These are phyloP conservation scores for Polymixis lichenea DNA, from an alignment of 2,888 invertebrate genomes.

Conservation along the genomic window DNA sequence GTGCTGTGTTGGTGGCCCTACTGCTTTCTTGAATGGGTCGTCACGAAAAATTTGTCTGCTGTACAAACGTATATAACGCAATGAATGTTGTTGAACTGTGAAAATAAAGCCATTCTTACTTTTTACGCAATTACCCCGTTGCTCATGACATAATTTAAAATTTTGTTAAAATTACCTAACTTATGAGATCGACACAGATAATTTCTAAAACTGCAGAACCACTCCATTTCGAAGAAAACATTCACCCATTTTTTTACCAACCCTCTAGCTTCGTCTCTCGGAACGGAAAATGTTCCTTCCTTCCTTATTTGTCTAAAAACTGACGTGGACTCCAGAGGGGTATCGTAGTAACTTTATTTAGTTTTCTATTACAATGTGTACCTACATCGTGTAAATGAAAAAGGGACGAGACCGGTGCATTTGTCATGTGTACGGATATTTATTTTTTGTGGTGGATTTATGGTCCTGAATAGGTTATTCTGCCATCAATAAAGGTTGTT, in stretches of 20 bases:
- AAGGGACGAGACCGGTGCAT: slow-evolving; percentile 78
- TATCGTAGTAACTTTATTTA: slow-evolving; percentile 80
- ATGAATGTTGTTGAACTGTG: no score
- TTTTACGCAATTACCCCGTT: no score
- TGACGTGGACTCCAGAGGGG: slow-evolving; percentile 77
- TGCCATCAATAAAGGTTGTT: slow-evolving; percentile 60
- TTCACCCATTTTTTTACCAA: slow-evolving; percentile 63
- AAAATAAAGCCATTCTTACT: no score
- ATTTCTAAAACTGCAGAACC: slow-evolving; percentile 55
- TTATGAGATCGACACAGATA: no score
- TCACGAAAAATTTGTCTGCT: no score
- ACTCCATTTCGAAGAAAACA: slow-evolving; percentile 63
- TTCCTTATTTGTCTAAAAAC: slow-evolving; percentile 86
- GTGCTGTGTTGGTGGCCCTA: no score
- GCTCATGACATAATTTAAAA: no score
- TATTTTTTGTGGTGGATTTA: slow-evolving; percentile 70
- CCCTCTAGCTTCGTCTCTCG: slow-evolving; percentile 66
- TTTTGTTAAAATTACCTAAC: no score
- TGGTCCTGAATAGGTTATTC: slow-evolving; percentile 60
- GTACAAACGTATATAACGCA: no score
- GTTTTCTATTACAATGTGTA: slow-evolving; percentile 80
- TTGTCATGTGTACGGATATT: slow-evolving; percentile 76
- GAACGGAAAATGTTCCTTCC: slow-evolving; percentile 80
- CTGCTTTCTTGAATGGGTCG: no score
- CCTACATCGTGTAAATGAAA: slow-evolving; percentile 81